Evolutionary conservation across 2,888 invertebrate species (phyloP).

Genomic region (Sepioteuthis lessoniana): DNA sequence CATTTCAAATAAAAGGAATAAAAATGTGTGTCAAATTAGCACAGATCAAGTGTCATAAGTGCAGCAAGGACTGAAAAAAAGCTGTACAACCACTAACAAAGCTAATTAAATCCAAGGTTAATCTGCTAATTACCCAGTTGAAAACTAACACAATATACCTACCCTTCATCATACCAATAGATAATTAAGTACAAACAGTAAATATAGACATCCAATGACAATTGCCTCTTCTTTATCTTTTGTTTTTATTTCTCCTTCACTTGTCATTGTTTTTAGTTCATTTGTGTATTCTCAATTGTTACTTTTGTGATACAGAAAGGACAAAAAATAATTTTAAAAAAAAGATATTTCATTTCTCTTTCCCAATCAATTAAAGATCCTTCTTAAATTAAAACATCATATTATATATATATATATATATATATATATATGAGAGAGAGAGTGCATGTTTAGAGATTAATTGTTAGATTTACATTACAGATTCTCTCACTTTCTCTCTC

Average conservation of each 20-base stretch:
- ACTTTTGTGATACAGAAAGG: no score
- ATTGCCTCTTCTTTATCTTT: background rate
- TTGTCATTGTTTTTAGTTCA: background rate
- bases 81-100: background rate
- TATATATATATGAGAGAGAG: no score
- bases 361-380: no score
- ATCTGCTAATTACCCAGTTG: background rate
- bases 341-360: no score
- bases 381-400: no score
- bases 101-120: slow-evolving; percentile 33
- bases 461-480: no score
- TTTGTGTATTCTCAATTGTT: background rate
- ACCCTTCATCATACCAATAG: background rate
- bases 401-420: no score
- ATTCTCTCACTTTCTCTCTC: no score
- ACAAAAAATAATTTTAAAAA: no score
- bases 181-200: background rate
- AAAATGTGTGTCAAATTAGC: background rate
- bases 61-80: background rate
- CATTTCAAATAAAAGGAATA: no score
- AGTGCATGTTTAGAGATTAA: no score
- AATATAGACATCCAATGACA: background rate
- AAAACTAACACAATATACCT: background rate
- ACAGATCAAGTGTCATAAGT: background rate
- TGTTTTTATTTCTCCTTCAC: background rate